phyloP scores from a whole-genome alignment of 1,140 invertebrate genomes.

The Calephelis nemesis region DNA sequence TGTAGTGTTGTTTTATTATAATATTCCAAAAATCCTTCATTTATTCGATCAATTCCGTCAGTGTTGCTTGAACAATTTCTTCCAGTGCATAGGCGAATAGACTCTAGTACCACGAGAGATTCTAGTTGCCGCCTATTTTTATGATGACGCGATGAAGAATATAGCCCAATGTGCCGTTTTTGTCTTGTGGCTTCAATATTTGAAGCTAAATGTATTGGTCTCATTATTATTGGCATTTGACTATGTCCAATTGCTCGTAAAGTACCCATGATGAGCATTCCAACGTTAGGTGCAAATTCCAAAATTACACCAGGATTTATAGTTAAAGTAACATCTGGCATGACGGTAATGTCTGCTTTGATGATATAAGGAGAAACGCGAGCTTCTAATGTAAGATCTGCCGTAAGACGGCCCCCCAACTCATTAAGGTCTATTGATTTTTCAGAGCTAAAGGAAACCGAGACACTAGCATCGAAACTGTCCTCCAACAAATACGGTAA shows the following conservation, averaged over 20 bases:
- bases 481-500: slow-evolving; percentile 91
- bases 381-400: slow-evolving; percentile 85
- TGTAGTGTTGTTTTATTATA: slow-evolving; percentile 97
- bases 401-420: slow-evolving; percentile 91
- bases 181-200: slow-evolving; percentile 70
- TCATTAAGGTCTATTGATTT: slow-evolving; percentile 82
- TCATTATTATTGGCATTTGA: slow-evolving; percentile 91
- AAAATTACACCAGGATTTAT: slow-evolving; percentile 95
- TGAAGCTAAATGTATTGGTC: slow-evolving; percentile 80
- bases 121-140: slow-evolving; percentile 76
- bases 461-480: slow-evolving; percentile 87
- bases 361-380: slow-evolving; percentile 89
- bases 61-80: slow-evolving; percentile 83
- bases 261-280: slow-evolving; percentile 96
- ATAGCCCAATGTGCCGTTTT: slow-evolving; percentile 56
- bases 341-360: slow-evolving; percentile 96
- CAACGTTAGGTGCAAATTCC: slow-evolving; percentile 97
- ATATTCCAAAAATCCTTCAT: slow-evolving; percentile 94
- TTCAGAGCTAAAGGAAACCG: slow-evolving; percentile 81
- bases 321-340: slow-evolving; percentile 93
- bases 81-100: slow-evolving; percentile 87
- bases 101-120: slow-evolving; percentile 78
- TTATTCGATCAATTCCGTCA: slow-evolving; percentile 72
- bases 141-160: slow-evolving; percentile 52
- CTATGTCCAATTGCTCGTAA: slow-evolving; percentile 91